Evolutionary conservation across 2,888 invertebrate genomes (phyloP).

Genomic region (Eremobia ochroleuca): DNA sequence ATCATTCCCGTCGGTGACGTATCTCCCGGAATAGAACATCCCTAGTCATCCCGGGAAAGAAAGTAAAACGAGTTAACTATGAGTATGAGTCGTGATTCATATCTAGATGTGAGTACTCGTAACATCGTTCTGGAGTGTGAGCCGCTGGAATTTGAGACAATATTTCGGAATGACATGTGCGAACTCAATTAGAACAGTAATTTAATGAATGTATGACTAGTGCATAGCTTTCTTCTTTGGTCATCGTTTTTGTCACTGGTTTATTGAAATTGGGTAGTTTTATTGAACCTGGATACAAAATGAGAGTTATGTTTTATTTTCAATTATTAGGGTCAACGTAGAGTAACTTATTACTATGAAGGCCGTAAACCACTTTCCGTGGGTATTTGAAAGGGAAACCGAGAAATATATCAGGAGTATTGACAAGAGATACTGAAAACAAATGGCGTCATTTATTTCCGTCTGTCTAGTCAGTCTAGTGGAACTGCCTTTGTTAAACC

Average conservation of each 20-base stretch:
- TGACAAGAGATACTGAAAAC: slow-evolving; percentile 20
- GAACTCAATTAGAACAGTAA: slow-evolving; percentile 18
- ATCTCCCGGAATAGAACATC: slow-evolving; percentile 64
- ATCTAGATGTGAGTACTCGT: slow-evolving; percentile 58
- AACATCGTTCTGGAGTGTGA: slow-evolving; percentile 50
- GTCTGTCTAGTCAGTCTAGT: slow-evolving; percentile 10
- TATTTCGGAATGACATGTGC: slow-evolving; percentile 21
- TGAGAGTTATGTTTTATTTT: background rate
- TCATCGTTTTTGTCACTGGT: slow-evolving; percentile 5
- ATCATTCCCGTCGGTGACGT: slow-evolving; percentile 63
- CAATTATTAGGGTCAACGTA: slow-evolving; percentile 1
- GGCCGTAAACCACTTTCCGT: background rate
- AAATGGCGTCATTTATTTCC: slow-evolving; percentile 45
- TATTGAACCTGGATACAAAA: background rate
- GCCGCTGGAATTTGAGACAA: slow-evolving; percentile 35
- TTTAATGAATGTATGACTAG: slow-evolving; percentile 23
- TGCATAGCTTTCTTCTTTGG: slow-evolving; percentile 11
- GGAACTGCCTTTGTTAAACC: slow-evolving; percentile 19
- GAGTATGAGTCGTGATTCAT: slow-evolving; percentile 64
- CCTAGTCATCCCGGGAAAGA: slow-evolving; percentile 58
- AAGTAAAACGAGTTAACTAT: slow-evolving; percentile 64
- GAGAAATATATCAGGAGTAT: slow-evolving; percentile 6
- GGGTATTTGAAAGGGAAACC: background rate
- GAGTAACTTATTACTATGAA: background rate
- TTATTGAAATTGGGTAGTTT: background rate